Percentiles rank a stretch among this genome's conserved stretches.
Evolutionary conservation across 2,113 vertebrate species (phyloP).

Genomic region (Indicator maculatus): DNA sequence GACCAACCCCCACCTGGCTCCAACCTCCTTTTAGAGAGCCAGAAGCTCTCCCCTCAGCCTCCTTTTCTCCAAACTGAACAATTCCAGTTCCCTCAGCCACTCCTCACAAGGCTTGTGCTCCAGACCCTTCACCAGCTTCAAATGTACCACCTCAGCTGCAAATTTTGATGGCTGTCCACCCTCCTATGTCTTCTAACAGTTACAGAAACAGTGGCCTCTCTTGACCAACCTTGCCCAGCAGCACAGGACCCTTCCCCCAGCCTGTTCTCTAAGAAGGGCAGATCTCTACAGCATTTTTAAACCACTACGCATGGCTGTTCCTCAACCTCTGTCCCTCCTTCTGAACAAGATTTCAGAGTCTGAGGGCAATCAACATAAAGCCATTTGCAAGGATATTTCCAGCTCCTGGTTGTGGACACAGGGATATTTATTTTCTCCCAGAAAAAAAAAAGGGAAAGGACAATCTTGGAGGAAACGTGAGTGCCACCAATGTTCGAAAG

Average conservation of each 20-base stretch:
- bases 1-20: too few relatives aligned
- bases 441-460: background rate
- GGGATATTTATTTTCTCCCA: background rate
- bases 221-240: background rate
- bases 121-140: too few relatives aligned
- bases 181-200: background rate
- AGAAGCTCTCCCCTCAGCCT: too few relatives aligned
- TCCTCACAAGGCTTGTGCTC: too few relatives aligned
- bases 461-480: background rate
- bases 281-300: background rate
- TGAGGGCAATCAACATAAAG: background rate
- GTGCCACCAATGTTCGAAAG: background rate
- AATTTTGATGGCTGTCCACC: background rate
- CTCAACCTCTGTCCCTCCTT: background rate
- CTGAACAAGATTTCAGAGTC: background rate
- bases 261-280: background rate
- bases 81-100: too few relatives aligned
- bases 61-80: too few relatives aligned
- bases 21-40: too few relatives aligned
- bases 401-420: background rate
- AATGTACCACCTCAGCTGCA: background rate
- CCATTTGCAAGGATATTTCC: background rate
- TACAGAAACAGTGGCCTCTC: background rate
- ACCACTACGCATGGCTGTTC: accelerated
- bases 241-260: background rate